Conservation (phyloP, 2,888 invertebrate species). For the Drosophila aldrichi region DNA sequence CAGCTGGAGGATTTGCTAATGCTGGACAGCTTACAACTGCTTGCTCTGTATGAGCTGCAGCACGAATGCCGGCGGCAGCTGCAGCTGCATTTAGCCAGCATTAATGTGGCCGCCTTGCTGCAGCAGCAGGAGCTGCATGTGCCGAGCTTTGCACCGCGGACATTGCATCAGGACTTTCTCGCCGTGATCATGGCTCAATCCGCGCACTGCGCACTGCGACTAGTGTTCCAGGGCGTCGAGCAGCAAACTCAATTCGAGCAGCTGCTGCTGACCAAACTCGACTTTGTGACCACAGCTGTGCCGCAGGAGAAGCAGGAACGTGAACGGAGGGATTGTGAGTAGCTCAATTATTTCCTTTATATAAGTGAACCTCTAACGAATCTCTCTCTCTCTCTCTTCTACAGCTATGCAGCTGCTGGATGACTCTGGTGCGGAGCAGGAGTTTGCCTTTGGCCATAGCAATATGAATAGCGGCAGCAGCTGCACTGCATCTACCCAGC, state of each 20-base stretch:
- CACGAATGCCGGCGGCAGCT: constrained; percentile 23
- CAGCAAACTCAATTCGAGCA: constrained; percentile 60
- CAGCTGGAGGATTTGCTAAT: constrained; percentile 52
- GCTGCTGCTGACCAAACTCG: constrained; percentile 55
- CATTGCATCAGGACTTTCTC: constrained; percentile 81
- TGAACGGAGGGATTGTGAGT: constrained; percentile 12
- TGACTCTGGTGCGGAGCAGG: constrained; percentile 1
- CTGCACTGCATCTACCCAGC: constrained; percentile 20
- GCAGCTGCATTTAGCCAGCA: constrained; percentile 52
- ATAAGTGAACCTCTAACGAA: not conserved
- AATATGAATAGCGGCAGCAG: not conserved
- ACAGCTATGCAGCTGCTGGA: constrained; percentile 37
- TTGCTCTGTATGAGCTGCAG: constrained; percentile 50
- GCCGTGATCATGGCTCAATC: constrained; percentile 72
- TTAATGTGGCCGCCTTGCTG: constrained; percentile 54
- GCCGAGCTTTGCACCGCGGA: constrained; percentile 59
- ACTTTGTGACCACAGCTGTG: constrained; percentile 45
- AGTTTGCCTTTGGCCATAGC: constrained; percentile 23
- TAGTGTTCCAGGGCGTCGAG: constrained; percentile 42
- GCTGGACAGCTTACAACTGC: constrained; percentile 40
- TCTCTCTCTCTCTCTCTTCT: not conserved
- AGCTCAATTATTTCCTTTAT: not conserved
- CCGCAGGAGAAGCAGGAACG: constrained; percentile 6
- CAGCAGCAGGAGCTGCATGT: constrained; percentile 47
- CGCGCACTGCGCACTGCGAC: constrained; percentile 49